Evolutionary conservation across 2,797 vertebrate genomes (phyloP).

Genomic region (Pantherophis vulpinus): DNA sequence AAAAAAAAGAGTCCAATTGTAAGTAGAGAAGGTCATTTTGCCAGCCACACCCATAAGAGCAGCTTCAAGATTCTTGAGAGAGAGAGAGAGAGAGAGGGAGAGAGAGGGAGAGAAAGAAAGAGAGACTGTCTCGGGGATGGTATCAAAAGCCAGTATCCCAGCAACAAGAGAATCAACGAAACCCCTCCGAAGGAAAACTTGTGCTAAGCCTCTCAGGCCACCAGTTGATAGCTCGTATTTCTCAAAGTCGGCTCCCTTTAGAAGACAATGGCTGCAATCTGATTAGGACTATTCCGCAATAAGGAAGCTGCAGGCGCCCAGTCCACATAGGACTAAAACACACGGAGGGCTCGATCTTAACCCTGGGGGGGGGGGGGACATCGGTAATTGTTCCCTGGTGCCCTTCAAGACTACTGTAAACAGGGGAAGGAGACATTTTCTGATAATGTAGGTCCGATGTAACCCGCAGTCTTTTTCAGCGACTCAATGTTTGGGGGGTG

Average conservation of each 20-base stretch:
- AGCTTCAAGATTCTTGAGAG: slow-evolving; percentile 5
- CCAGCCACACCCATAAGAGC: slow-evolving; percentile 42
- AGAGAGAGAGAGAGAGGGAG: too few species aligned
- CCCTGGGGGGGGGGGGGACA: neutral
- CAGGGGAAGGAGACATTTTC: neutral
- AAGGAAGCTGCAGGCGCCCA: neutral
- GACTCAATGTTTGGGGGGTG: neutral
- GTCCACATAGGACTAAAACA: neutral
- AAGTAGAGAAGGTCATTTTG: slow-evolving; percentile 36
- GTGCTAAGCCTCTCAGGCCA: neutral
- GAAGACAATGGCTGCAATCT: neutral
- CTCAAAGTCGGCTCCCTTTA: neutral
- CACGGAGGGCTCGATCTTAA: neutral
- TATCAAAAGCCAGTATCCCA: neutral
- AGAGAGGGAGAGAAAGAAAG: too few species aligned
- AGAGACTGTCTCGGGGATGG: neutral
- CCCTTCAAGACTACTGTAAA: neutral
- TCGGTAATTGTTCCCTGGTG: neutral
- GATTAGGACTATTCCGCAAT: neutral
- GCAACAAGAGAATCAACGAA: neutral
- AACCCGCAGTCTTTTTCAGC: neutral
- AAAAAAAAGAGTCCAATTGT: slow-evolving; percentile 18
- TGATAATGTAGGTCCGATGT: neutral
- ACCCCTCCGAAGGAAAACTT: neutral
- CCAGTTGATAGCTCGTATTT: neutral